phyloP scores from a whole-genome alignment of 2,797 vertebrate genomes.

The Danio aesculapii region DNA sequence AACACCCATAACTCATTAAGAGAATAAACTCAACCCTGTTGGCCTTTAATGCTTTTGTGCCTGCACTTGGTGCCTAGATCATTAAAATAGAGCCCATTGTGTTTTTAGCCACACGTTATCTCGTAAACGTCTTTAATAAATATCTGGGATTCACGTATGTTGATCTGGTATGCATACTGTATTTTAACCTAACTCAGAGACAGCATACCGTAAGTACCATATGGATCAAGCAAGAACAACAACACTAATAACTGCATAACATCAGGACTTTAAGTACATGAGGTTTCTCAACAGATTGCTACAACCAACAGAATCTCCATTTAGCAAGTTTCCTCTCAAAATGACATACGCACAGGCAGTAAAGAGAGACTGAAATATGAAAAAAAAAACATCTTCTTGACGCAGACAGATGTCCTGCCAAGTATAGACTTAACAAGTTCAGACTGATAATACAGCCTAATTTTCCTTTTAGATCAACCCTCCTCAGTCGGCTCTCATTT shows the following conservation, averaged over 20 bases:
- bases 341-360: conserved; percentile 4
- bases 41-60: too few species aligned
- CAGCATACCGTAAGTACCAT: background rate
- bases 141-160: too few species aligned
- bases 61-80: too few species aligned
- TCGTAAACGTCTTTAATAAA: background rate
- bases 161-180: background rate
- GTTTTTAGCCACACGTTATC: too few species aligned
- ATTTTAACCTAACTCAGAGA: background rate
- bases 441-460: conserved; percentile 35
- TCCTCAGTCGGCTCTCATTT: conserved; percentile 9
- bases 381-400: background rate
- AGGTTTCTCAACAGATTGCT: conserved; percentile 10
- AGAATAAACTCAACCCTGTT: too few species aligned
- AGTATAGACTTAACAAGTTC: conserved; percentile 17
- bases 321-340: conserved; percentile 2
- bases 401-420: conserved; percentile 24
- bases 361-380: background rate
- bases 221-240: conserved; percentile 15
- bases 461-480: conserved; percentile 41
- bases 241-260: conserved; percentile 14
- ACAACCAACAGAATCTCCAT: conserved; percentile 19
- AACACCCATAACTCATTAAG: too few species aligned
- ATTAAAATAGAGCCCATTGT: too few species aligned
- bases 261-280: background rate